These are phyloP conservation scores for Ariolimax columbianus DNA, from an alignment of 2,888 invertebrate genomes.

Conservation along the genomic window DNA sequence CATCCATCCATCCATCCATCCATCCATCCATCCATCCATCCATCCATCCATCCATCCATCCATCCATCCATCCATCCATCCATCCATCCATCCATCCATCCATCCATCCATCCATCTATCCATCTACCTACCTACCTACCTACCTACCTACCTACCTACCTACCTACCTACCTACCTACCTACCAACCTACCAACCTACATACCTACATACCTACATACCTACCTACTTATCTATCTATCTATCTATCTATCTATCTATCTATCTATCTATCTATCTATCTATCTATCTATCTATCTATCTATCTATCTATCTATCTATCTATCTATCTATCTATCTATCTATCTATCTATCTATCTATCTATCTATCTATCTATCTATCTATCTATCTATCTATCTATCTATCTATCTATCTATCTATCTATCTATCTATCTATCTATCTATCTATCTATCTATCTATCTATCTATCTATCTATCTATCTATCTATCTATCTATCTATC, in stretches of 20 bases:
- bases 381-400: neutral
- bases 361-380: neutral
- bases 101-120: constrained; percentile 20
- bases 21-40: constrained; percentile 25
- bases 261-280: neutral
- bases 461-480: neutral
- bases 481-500: neutral
- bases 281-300: neutral
- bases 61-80: constrained; percentile 25
- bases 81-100: constrained; percentile 19
- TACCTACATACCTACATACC: neutral
- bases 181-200: neutral
- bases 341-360: neutral
- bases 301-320: neutral
- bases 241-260: neutral
- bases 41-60: constrained; percentile 34
- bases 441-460: neutral
- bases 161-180: neutral
- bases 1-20: neutral
- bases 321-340: neutral
- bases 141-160: neutral
- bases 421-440: neutral
- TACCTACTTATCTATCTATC: constrained; percentile 12
- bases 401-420: neutral
- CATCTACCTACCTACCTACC: constrained; percentile 16